phyloP scores from a whole-genome alignment of 2,888 invertebrate species.

The Timema cristinae region DNA sequence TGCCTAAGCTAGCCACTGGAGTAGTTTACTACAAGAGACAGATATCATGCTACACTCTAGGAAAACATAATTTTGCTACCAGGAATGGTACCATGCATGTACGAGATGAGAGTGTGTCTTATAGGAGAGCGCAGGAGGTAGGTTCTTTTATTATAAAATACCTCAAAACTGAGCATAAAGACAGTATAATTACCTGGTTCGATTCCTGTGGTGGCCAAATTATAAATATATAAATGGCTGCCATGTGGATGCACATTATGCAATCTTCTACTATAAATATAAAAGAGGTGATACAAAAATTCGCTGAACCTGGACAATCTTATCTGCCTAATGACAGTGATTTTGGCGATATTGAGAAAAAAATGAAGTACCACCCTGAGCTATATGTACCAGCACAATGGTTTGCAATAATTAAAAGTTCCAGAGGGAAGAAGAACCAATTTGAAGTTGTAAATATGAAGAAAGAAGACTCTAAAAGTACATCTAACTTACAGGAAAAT shows the following conservation, averaged over 20 bases:
- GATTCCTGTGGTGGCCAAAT: slow-evolving; percentile 1
- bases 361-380: slow-evolving; percentile 10
- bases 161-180: slow-evolving; percentile 10
- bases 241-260: slow-evolving; percentile 13
- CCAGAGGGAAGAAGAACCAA: slow-evolving; percentile 5
- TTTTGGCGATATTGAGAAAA: slow-evolving; percentile 12
- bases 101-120: not conserved
- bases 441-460: slow-evolving; percentile 15
- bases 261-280: not conserved
- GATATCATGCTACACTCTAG: not conserved
- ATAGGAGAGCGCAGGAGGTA: not conserved
- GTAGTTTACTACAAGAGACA: slow-evolving; percentile 8
- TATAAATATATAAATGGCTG: not conserved
- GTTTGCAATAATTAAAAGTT: not conserved
- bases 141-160: not conserved
- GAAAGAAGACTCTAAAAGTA: slow-evolving; percentile 9
- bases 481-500: not conserved
- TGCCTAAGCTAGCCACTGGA: slow-evolving; percentile 2
- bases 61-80: not conserved
- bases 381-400: not conserved
- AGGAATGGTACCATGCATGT: not conserved
- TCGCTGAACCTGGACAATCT: not conserved
- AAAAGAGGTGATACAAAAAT: too few relatives aligned
- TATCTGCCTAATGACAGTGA: slow-evolving; percentile 4
- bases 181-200: slow-evolving; percentile 4